Evolutionary conservation across 2,797 vertebrate genomes (phyloP).

Genomic region (Malacoctenus gilli): DNA sequence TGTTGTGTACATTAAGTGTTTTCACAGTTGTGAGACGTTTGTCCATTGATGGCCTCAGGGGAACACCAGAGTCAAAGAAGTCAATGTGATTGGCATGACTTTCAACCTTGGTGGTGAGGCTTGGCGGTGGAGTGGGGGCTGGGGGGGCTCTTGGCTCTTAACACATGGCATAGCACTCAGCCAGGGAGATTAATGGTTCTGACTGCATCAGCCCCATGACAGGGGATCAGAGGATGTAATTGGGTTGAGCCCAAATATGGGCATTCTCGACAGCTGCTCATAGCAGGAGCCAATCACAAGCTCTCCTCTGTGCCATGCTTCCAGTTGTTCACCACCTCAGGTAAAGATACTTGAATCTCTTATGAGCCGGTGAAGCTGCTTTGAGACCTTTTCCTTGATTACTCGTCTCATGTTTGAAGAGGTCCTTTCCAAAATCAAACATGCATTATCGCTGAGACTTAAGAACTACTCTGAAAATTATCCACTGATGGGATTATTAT

Average conservation of each 20-base stretch:
- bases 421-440: conserved; percentile 38
- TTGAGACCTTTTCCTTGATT: conserved; percentile 45
- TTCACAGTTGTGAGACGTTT: conserved; percentile 49
- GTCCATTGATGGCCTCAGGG: conserved; percentile 47
- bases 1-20: conserved; percentile 40
- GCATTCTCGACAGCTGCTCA: conserved; percentile 83
- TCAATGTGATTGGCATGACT: conserved; percentile 80
- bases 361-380: conserved; percentile 46
- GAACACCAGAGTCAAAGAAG: conserved; percentile 69
- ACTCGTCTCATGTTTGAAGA: conserved; percentile 32
- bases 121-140: conserved; percentile 54
- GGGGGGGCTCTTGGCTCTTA: conserved; percentile 74
- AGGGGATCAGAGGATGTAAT: conserved; percentile 84
- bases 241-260: conserved; percentile 83
- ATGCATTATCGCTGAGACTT: conserved; percentile 20
- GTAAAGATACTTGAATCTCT: conserved; percentile 63
- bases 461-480: conserved; percentile 1
- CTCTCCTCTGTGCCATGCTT: conserved; percentile 72
- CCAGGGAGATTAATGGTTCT: conserved; percentile 85
- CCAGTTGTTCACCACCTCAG: conserved; percentile 75
- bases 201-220: conserved; percentile 81
- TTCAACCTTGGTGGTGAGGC: conserved; percentile 74
- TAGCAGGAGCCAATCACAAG: conserved; percentile 84
- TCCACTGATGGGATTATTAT: conserved; percentile 4
- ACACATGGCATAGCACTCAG: conserved; percentile 80